phyloP scores from a whole-genome alignment of 2,113 vertebrate genomes.

The Hydropotes inermis region DNA sequence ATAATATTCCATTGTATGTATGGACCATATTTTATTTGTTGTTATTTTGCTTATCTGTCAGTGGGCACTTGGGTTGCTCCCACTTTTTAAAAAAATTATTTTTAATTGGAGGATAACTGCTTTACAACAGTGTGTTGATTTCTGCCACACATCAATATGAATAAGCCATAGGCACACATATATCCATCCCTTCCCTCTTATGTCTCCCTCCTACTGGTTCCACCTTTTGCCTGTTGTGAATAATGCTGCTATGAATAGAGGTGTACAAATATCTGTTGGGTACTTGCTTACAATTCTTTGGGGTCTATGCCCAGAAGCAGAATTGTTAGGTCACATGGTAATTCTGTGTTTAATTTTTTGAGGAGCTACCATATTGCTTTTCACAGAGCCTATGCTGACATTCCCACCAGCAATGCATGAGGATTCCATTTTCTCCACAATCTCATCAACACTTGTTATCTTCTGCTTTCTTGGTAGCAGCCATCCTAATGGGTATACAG shows the following conservation, averaged over 20 bases:
- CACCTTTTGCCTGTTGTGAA: not conserved
- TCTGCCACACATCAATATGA: not conserved
- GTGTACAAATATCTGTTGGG: not conserved
- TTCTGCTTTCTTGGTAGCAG: not conserved
- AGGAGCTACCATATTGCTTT: not conserved
- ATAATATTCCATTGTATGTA: not conserved
- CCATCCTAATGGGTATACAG: not conserved
- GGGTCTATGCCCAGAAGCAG: not conserved
- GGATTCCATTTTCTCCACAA: not conserved
- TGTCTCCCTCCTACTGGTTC: not conserved
- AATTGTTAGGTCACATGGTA: not conserved
- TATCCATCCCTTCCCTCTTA: not conserved
- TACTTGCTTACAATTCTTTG: not conserved
- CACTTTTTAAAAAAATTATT: not conserved
- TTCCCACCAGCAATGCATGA: not conserved
- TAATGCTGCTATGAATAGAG: not conserved
- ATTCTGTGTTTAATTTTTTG: not conserved
- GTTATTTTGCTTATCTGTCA: not conserved
- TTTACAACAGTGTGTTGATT: not conserved
- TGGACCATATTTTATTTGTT: not conserved
- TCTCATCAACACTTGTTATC: not conserved
- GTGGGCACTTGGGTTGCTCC: not conserved
- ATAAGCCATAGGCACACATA: not conserved
- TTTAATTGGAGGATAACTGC: not conserved
- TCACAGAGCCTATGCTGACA: not conserved